Evolutionary conservation across 1,140 invertebrate genomes (phyloP).

Genomic region (Copidosoma floridanum): DNA sequence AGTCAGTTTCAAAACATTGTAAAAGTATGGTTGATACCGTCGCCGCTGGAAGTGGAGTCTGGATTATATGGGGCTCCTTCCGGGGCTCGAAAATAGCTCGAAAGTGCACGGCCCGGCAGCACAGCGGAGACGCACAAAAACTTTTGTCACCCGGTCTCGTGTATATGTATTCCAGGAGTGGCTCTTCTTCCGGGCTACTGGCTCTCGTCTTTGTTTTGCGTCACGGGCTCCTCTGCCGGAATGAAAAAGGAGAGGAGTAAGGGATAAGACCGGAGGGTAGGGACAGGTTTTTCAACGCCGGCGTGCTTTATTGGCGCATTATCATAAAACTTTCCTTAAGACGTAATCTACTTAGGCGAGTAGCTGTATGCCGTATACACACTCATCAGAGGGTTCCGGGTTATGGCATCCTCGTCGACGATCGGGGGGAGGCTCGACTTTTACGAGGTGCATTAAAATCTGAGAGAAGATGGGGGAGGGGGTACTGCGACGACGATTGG

Average conservation of each 20-base stretch:
- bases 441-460: conserved; percentile 25
- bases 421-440: conserved; percentile 10
- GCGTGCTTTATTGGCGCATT: conserved; percentile 25
- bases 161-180: neutral
- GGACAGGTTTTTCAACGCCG: conserved; percentile 6
- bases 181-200: conserved; percentile 10
- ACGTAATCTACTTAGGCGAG: conserved; percentile 28
- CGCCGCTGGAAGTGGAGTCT: no score
- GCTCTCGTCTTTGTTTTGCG: conserved; percentile 26
- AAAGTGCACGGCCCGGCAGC: no score
- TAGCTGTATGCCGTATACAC: no score
- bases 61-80: no score
- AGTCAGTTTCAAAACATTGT: no score
- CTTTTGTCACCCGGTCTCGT: no score
- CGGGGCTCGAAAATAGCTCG: no score
- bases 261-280: neutral
- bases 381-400: no score
- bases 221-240: neutral
- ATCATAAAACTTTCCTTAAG: conserved; percentile 26
- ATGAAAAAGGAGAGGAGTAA: no score
- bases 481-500: conserved; percentile 18
- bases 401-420: conserved; percentile 18
- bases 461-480: no score
- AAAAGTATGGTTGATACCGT: no score
- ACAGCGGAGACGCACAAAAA: no score